Percentiles rank a stretch among this genome's conserved stretches.
These are phyloP conservation scores for Emmelina monodactyla DNA, from an alignment of 2,888 invertebrate genomes.

Conservation along the genomic window DNA sequence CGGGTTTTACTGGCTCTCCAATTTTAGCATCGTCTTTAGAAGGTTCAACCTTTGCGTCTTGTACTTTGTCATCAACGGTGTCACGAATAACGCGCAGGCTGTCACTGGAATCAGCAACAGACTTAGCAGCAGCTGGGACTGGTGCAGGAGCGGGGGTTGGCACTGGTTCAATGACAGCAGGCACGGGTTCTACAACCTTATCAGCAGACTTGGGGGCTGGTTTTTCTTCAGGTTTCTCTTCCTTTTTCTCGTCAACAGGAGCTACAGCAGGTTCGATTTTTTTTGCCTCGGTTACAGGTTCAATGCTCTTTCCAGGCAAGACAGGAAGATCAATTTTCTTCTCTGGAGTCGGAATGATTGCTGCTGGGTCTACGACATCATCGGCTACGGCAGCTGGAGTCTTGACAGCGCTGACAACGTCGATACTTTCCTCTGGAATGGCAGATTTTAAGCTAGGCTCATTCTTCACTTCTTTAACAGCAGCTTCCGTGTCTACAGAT, in stretches of 20 bases:
- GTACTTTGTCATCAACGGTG: constrained; percentile 29
- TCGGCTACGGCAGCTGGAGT: constrained; percentile 38
- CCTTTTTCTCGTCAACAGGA: constrained; percentile 17
- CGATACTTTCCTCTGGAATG: constrained; percentile 28
- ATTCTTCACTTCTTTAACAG: constrained; percentile 31
- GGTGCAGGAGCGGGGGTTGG: neutral
- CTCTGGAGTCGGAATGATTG: constrained; percentile 30
- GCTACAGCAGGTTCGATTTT: constrained; percentile 18
- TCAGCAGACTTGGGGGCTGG: constrained; percentile 5
- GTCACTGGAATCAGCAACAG: constrained; percentile 18
- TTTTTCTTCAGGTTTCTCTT: constrained; percentile 10
- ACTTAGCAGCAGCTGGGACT: constrained; percentile 15
- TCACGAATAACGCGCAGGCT: constrained; percentile 41
- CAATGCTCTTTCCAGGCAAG: constrained; percentile 37
- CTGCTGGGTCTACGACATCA: constrained; percentile 33
- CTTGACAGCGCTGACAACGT: constrained; percentile 37
- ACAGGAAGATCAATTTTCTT: constrained; percentile 41
- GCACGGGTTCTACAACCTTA: constrained; percentile 16
- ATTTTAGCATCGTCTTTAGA: constrained; percentile 17
- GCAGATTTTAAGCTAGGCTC: constrained; percentile 28
- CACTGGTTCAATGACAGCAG: neutral
- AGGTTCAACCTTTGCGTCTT: constrained; percentile 15
- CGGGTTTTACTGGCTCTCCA: constrained; percentile 13
- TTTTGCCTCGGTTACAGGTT: constrained; percentile 33
- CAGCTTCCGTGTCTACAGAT: constrained; percentile 17